Evolutionary conservation across 2,888 invertebrate species (phyloP), one percentile per base, ranked within the genome.

Genomic region (Folsomia manolachei): DNA sequence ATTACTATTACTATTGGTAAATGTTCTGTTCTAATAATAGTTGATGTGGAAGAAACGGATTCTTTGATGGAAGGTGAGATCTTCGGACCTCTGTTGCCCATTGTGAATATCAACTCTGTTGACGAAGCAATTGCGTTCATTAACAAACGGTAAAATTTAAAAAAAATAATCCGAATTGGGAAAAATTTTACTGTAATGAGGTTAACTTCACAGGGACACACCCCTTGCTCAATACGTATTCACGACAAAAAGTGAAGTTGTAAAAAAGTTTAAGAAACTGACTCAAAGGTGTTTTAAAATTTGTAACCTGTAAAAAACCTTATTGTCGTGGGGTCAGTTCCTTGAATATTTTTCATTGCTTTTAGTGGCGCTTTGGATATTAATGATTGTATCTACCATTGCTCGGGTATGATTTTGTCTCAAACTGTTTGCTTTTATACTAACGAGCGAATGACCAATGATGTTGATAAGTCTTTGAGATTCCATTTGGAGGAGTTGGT

Each of bases 41-140:
- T 74, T 14, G 70, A 76, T 61, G 78, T 78, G 9, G 71, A 76
- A 21, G 60, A 63, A 1, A 63, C 71, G 0, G 78, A 78, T 27
- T 69, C 75, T n/a, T 61, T 78, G 1, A 87, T 88, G 87, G 83
- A 85, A 76, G 86, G 97, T 80, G 98, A 98, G 88, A 95, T 98
- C 81, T 99, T 98, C 84, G 98, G 98, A 0, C 98, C 98, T 1
- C 88, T 99, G 81, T 87, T 99, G 79, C 97, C 98, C 0, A 91
- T 99, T 75, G 84, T 96, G 14, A 90, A 89, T 69, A 88, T 97
- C 2, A 88, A 90, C 71, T 91, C 90, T 83, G 90, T 92, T 21
- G 91, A 90, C 75, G 96, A 97, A 83, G 97, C 97, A 0, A 93
- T 98, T 70, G 88, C 91, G 80, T 93, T 93, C 82, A 94, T 97